Evolutionary conservation across 2,113 vertebrate genomes (phyloP).

Genomic region (Anguilla japonica): DNA sequence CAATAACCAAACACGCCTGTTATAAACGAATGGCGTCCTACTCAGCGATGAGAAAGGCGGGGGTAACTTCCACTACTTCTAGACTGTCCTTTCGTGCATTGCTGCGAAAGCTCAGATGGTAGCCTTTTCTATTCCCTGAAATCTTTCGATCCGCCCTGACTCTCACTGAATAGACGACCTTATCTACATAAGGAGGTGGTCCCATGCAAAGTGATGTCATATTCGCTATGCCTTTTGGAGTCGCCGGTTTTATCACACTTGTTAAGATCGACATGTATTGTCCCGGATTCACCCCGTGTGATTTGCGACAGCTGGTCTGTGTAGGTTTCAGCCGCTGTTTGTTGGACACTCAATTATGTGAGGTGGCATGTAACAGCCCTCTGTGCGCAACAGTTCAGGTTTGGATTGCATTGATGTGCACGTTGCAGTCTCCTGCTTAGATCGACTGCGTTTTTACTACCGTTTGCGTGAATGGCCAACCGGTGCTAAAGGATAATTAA

Average conservation of each 20-base stretch:
- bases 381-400: neutral
- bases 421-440: no score
- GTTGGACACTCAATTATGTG: neutral
- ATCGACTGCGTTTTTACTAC: no score
- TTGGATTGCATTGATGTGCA: neutral
- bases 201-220: constrained; percentile 60
- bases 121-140: constrained; percentile 15
- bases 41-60: neutral
- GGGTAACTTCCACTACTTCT: neutral
- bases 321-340: neutral
- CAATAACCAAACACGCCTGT: neutral
- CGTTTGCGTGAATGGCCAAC: no score
- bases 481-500: no score
- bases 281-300: neutral
- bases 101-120: neutral
- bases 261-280: constrained; percentile 18
- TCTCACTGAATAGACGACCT: constrained; percentile 7
- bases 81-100: neutral
- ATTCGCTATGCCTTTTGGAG: constrained; percentile 16
- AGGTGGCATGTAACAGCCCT: neutral
- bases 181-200: constrained; percentile 38
- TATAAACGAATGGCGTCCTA: neutral
- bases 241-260: constrained; percentile 9
- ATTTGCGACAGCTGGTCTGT: neutral
- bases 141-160: constrained; percentile 31